Base-by-base conservation (phyloP, 1,140 invertebrate genomes). In the Drosophila littoralis region DNA sequence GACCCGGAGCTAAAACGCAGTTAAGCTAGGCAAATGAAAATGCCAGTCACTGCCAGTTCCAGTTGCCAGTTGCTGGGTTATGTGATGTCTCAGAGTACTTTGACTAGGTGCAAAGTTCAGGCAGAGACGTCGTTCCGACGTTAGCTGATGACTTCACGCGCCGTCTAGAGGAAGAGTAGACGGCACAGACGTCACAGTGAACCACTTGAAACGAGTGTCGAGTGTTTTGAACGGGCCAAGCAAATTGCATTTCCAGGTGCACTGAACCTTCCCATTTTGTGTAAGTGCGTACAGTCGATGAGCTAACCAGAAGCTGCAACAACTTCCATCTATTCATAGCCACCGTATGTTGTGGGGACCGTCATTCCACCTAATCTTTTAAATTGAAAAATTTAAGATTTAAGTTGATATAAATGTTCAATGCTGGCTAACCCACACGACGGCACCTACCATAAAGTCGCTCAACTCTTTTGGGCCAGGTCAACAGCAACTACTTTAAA, bases 201-300 rank as follows among this genome's bases (percentile, higher is more conserved):
- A 48, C n/a, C 71, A 83, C 75, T 77, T 54, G 50, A 77, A 38
- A n/a, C 50, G 40, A 55, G 43, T 13, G 65, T 48, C n/a, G 58
- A 63, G 60, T 59, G 38, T 10, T 58, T 57, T 70, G 43, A 63
- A 69, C 70, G 72, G 59, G 51, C 38, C 45, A 28, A 55, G 58
- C 28, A 65, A 81, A 60, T 61, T 83, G 80, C 80, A 84, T 61
- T 76, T 66, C 59, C 72, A 83, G 77, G 80, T 83, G 81, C 77
- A 81, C 42, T 84, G 81, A 85, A 84, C 82, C 46, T 70, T 61
- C 52, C 40, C n/a, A 40, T 36, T 42, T 60, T 50, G 9, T 45
- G 22, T n/a, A n/a, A n/a, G n/a, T 32, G 15, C 48, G n/a, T 35
- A n/a, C 12, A 40, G 36, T 22, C 55, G 46, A 52, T 59, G 46